Conservation (phyloP, 2,888 invertebrate genomes). For the Drosophila melanosoma region DNA sequence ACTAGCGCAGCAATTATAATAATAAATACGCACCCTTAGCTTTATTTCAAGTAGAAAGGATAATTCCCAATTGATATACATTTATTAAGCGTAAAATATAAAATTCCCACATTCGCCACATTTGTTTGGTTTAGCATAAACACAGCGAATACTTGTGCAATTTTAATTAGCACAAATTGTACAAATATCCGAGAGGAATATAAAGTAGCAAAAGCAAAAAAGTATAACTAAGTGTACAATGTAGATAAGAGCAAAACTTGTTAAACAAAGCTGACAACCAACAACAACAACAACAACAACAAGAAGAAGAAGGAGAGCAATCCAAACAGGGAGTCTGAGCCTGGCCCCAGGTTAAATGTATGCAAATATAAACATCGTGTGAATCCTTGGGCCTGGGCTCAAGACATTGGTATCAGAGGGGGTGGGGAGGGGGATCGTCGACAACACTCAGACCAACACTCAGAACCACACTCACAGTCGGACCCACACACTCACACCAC, state of each 20-base stretch:
- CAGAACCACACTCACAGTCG: not conserved
- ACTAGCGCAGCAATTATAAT: too few relatives aligned
- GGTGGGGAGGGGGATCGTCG: not conserved
- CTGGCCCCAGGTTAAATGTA: conserved; percentile 72
- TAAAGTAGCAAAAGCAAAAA: conserved; percentile 26
- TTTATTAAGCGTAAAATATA: not conserved
- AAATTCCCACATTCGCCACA: not conserved
- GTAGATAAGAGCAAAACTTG: conserved; percentile 55
- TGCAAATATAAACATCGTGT: conserved; percentile 78
- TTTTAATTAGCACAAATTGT: conserved; percentile 70
- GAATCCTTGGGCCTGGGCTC: conserved; percentile 44
- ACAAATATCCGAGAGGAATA: conserved; percentile 53
- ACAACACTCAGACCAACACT: not conserved
- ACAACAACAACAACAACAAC: conserved; percentile 37
- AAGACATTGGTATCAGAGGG: not conserved
- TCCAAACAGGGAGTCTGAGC: conserved; percentile 42
- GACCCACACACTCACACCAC: not conserved
- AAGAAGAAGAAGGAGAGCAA: not conserved
- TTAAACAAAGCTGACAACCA: conserved; percentile 63
- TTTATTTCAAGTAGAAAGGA: rapidly evolving
- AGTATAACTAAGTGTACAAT: conserved; percentile 39
- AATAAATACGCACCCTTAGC: conserved; percentile 1
- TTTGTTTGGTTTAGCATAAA: too few relatives aligned
- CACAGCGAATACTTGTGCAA: conserved; percentile 50
- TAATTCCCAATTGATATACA: not conserved